phyloP scores from a whole-genome alignment of 2,113 vertebrate species.

The Chinchilla lanigera region DNA sequence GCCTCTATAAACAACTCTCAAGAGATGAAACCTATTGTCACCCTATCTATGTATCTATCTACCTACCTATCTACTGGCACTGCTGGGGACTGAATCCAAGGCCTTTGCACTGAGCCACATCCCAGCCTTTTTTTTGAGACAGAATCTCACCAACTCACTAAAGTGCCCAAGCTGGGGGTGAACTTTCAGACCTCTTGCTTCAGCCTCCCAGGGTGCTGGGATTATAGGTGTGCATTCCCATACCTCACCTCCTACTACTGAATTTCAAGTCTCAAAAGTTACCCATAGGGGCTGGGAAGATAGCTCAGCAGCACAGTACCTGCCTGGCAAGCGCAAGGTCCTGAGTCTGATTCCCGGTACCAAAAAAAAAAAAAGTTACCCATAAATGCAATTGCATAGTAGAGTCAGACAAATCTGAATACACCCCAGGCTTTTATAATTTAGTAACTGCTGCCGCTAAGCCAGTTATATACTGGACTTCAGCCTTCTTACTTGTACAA shows the following conservation, averaged over 20 bases:
- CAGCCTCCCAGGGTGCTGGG: not conserved
- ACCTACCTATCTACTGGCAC: not conserved
- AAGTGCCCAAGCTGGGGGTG: not conserved
- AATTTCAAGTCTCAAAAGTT: conserved; percentile 25
- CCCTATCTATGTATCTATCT: not conserved
- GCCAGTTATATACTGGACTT: conserved; percentile 19
- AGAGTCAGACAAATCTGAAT: not conserved
- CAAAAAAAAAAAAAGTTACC: too few relatives aligned
- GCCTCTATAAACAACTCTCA: not conserved
- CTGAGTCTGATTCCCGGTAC: too few relatives aligned
- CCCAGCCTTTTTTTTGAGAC: not conserved
- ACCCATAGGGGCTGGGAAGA: too few relatives aligned
- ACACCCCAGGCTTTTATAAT: not conserved
- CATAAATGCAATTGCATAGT: not conserved
- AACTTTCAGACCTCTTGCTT: not conserved
- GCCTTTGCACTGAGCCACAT: not conserved
- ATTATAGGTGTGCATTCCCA: not conserved
- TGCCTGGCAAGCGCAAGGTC: too few relatives aligned
- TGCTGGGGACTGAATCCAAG: not conserved
- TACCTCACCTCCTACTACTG: not conserved
- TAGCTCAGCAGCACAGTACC: too few relatives aligned
- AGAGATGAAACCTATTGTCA: not conserved
- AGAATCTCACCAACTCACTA: not conserved
- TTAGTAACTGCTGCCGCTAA: not conserved
- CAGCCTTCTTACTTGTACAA: not conserved